These are phyloP conservation scores for Phallusia fumigata DNA, from an alignment of 23 tunicate genomes.

Conservation along the genomic window DNA sequence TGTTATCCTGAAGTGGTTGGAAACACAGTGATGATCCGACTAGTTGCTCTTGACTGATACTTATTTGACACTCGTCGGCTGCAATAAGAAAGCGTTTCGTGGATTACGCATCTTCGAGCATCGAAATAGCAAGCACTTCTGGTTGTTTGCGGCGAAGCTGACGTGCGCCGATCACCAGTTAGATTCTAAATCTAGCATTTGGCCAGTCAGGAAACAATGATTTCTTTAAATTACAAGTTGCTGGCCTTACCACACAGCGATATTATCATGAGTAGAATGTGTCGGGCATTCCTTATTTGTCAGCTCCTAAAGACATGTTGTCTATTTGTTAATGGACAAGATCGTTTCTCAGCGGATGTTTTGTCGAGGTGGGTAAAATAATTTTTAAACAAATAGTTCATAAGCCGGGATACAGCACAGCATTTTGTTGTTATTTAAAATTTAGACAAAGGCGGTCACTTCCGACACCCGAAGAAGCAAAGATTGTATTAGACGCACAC, in stretches of 20 bases:
- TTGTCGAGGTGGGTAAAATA: too few relatives aligned
- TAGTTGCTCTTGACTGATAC: constrained; percentile 6
- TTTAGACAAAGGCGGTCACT: constrained; percentile 38
- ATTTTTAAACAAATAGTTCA: too few relatives aligned
- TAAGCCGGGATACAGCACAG: too few relatives aligned
- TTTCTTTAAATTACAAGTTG: too few relatives aligned
- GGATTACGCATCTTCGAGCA: constrained; percentile 4
- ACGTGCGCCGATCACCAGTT: not conserved
- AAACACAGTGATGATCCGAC: constrained; percentile 10
- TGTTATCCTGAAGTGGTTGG: constrained; percentile 6
- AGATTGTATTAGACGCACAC: constrained; percentile 67
- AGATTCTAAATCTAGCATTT: too few relatives aligned
- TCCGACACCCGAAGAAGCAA: constrained; percentile 51
- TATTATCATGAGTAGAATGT: too few relatives aligned
- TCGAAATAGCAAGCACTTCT: constrained; percentile 11
- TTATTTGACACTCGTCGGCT: constrained; percentile 8
- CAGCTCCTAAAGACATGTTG: too few relatives aligned
- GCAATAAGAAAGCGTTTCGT: constrained; percentile 9
- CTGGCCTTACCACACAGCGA: too few relatives aligned
- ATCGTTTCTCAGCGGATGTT: too few relatives aligned
- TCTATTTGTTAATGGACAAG: too few relatives aligned
- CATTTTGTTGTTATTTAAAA: not conserved
- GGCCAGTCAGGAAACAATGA: too few relatives aligned
- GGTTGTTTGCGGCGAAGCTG: constrained; percentile 8
- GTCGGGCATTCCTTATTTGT: too few relatives aligned